Base-by-base conservation (phyloP, 2,888 invertebrate species). In the Disparrhopalites patrizii region DNA sequence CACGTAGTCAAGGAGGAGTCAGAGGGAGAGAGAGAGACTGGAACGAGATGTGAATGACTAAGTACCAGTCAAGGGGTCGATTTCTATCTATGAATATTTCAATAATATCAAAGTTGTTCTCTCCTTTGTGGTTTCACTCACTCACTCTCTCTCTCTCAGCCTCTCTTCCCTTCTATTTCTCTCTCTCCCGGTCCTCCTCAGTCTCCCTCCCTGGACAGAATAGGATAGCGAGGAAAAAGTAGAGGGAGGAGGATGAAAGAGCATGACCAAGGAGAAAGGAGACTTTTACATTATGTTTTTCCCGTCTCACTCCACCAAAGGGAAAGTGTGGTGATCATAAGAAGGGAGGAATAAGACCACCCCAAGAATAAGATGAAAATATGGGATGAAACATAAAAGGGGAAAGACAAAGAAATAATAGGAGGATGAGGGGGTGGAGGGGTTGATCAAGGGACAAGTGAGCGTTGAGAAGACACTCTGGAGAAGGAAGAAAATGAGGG, bases 41-140 rank as follows among this genome's bases (percentile, higher is more conserved):
- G 47, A 36, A 63, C 63, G 63, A 55, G 63, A 63, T 56, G 54
- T 63, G 63, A 63, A 63, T 63, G 54, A 54, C 27, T 54, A 63
- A 63, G 55, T 55, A 13, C 47, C 25, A 23, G 23, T 47, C 47
- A 47, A 56, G 63, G 63, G 63, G 63, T 63, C 54, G 54, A 63
- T 63, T 63, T 63, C 54, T 62, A 55, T 63, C 54, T 63, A 63
- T 63, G 63, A 63, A 63, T 63, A 63, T 63, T 63, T 63, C 63
- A 63, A 63, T 63, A 63, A 54, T 63, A 54, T 63, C 55, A 55
- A 63, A 47, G 23, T 56, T 43, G 30, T 43, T 63, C 55, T n/a
- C n/a, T n/a, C n/a, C n/a, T 56, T 63, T 63, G 63, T 63, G 63
- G 63, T 63, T 38, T 55, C 33, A 30, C 7, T 10, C 36, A 15